A percentile compares a stretch with the other conserved stretches of the same genome.
These are phyloP conservation scores for Aporrectodea caliginosa DNA, from an alignment of 1,140 invertebrate genomes.

Conservation along the genomic window DNA sequence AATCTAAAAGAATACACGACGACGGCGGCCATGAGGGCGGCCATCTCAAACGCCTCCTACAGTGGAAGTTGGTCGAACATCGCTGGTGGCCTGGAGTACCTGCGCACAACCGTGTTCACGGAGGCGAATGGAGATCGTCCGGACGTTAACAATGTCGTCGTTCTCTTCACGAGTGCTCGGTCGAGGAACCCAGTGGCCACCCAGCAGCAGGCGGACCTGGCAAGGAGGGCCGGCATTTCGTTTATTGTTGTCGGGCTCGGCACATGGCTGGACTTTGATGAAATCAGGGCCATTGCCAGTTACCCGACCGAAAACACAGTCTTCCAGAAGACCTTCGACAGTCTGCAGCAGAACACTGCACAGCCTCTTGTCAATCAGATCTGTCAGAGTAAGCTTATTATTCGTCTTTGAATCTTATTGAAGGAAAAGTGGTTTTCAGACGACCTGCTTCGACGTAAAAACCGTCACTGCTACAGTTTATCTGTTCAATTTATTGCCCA, in stretches of 20 bases:
- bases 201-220: not conserved
- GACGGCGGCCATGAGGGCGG: not conserved
- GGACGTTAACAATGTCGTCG: not conserved
- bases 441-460: too few relatives aligned
- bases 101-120: not conserved
- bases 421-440: too few relatives aligned
- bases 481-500: too few relatives aligned
- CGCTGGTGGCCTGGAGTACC: not conserved
- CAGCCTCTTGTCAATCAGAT: not conserved
- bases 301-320: not conserved
- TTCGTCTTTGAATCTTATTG: too few relatives aligned
- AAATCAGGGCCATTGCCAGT: not conserved
- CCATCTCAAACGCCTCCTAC: not conserved
- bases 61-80: not conserved
- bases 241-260: not conserved
- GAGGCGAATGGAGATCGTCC: not conserved
- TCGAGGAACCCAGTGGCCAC: not conserved
- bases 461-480: too few relatives aligned
- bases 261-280: not conserved
- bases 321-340: not conserved
- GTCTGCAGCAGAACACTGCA: not conserved
- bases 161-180: not conserved
- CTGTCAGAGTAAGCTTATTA: not conserved
- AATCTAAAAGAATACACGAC: slow-evolving; percentile 18
- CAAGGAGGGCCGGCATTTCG: not conserved